Evolutionary conservation across 1,140 invertebrate species (phyloP).

Genomic region (Monochamus saltuarius): DNA sequence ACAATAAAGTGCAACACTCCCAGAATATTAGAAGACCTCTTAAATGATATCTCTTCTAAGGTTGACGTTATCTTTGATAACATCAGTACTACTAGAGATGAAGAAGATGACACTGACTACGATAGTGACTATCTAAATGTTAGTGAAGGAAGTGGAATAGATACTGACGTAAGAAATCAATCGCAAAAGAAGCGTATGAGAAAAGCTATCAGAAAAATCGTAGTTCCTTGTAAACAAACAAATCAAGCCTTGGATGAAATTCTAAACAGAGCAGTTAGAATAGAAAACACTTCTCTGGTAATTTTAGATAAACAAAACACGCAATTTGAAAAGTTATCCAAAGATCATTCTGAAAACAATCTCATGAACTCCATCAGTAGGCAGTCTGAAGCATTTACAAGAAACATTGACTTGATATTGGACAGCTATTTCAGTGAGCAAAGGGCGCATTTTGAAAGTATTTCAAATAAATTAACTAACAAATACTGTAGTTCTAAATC

Average conservation of each 20-base stretch:
- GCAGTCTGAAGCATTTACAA: background rate
- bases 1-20: constrained; percentile 40
- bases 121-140: constrained; percentile 23
- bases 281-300: constrained; percentile 15
- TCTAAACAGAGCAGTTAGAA: constrained; percentile 17
- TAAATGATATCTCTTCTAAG: constrained; percentile 49
- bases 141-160: constrained; percentile 26
- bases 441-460: constrained; percentile 20
- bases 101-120: constrained; percentile 23
- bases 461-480: constrained; percentile 4
- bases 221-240: constrained; percentile 17
- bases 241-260: constrained; percentile 18
- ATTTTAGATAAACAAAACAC: constrained; percentile 19
- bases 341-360: background rate
- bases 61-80: constrained; percentile 48
- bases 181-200: background rate
- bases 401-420: constrained; percentile 19
- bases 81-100: constrained; percentile 23
- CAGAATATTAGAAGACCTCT: constrained; percentile 38
- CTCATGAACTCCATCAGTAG: no score
- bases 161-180: background rate
- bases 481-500: no score
- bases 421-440: constrained; percentile 35
- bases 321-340: constrained; percentile 4
- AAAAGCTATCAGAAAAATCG: constrained; percentile 12